Base-by-base conservation (phyloP, 2,888 invertebrate species). In the Leptopilina drosophilae region DNA sequence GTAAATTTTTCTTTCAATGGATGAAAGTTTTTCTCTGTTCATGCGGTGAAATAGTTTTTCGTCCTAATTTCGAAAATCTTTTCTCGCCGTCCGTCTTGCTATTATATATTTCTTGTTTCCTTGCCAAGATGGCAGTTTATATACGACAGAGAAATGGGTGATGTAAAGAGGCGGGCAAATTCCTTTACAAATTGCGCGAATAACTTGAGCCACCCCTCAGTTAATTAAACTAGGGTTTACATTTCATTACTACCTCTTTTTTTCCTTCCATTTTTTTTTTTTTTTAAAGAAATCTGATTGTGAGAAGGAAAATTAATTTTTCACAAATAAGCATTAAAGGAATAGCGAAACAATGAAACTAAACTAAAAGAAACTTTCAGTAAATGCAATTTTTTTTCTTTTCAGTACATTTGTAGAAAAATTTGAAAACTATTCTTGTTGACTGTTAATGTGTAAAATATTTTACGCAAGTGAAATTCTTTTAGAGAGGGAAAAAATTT, bases 121-220 rank as follows among this genome's bases (percentile, higher is more conserved):
- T 26, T 73, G 73, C 73, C 73, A 73, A 73, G 73, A 73, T 73
- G 73, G 73, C 26, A 73, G 49, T 73, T 73, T 73, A 73, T 59
- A n/a, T n/a, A 53, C 42, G 42, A 33, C 26, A 26, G 33, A 15
- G 73, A 33, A 26, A 73, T 26, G 73, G 56, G 56, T 33, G 56
- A 73, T 56, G 53, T 73, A 73, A 73, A 73, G 53, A 56, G 73
- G n/a, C 73, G n/a, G 56, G 73, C 9, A 73, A 73, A 73, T 73
- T 73, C 56, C 73, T 15, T 73, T 56, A 73, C 56, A 56, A 73
- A 73, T 73, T 73, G 56, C 56, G 73, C 73, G 56, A 73, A 73
- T 73, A 73, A 73, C 73, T 73, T 33, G 56, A 56, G 56, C 73
- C 56, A 33, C 33, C 73, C 73, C 73, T 73, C 56, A 33, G 73